Conservation (phyloP, 2,797 vertebrate species). For the Paguma larvata region DNA sequence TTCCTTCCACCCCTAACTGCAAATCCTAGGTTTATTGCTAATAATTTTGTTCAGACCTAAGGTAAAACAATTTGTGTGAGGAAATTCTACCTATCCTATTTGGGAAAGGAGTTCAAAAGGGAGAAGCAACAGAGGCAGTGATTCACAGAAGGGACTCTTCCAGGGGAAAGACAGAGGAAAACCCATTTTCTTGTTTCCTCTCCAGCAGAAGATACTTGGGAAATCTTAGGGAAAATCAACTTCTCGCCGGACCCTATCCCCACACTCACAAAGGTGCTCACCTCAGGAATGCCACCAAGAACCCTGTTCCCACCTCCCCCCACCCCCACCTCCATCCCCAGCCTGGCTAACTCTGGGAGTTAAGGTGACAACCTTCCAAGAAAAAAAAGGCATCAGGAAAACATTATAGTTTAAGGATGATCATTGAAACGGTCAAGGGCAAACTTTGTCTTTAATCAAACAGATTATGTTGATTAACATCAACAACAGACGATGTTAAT, state of each 20-base stretch:
- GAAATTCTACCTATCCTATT: background rate
- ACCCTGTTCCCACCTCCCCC: no score
- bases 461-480: no score
- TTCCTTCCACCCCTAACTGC: background rate
- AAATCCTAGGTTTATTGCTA: background rate
- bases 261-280: background rate
- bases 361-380: background rate
- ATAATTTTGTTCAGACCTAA: background rate
- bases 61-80: background rate
- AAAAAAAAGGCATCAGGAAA: background rate
- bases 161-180: background rate
- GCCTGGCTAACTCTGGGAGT: no score
- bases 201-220: background rate
- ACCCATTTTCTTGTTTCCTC: background rate
- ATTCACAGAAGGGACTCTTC: background rate
- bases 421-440: background rate
- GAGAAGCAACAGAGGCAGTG: background rate
- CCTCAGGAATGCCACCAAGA: no score
- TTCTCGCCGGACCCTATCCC: background rate
- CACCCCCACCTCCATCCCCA: background rate
- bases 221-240: background rate
- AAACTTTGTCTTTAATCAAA: background rate
- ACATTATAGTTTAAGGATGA: background rate
- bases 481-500: fast-evolving
- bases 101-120: background rate